Evolutionary conservation across 1,140 invertebrate genomes (phyloP).

Genomic region (Rhopalosiphum padi): DNA sequence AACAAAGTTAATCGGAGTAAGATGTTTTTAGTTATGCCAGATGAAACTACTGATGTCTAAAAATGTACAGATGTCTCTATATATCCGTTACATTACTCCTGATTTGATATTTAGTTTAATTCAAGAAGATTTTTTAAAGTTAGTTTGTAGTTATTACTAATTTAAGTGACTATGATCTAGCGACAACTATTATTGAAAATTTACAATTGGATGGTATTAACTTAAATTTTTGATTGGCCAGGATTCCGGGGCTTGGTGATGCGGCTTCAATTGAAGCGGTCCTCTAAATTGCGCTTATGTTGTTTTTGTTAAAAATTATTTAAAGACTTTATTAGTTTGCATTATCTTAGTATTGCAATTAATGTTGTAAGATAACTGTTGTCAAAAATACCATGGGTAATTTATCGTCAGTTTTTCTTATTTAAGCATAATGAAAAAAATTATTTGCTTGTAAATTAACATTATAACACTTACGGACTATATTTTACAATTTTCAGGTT

Average conservation of each 20-base stretch:
- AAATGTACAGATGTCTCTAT: conserved; percentile 60
- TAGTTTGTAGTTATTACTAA: background rate
- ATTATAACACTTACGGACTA: too few species aligned
- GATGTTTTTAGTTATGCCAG: background rate
- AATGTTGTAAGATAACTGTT: too few species aligned
- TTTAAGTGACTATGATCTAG: background rate
- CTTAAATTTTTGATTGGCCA: background rate
- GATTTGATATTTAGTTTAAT: background rate
- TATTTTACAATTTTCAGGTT: too few species aligned
- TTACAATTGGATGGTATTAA: background rate
- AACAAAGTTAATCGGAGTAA: background rate
- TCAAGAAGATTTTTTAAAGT: background rate
- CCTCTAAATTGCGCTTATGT: background rate
- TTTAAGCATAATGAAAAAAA: too few species aligned
- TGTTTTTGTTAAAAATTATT: background rate
- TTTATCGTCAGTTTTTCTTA: too few species aligned
- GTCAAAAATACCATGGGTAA: too few species aligned
- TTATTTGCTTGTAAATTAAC: too few species aligned
- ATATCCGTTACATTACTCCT: conserved; percentile 58
- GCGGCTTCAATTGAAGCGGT: background rate
- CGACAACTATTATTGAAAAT: conserved; percentile 1
- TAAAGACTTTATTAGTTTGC: too few species aligned
- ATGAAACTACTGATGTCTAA: conserved; percentile 59
- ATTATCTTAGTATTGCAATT: too few species aligned
- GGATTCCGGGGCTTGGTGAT: background rate